Percentiles rank a stretch among this genome's conserved stretches.
Evolutionary conservation across 2,888 invertebrate species (phyloP).

Genomic region (Erebia ligea): DNA sequence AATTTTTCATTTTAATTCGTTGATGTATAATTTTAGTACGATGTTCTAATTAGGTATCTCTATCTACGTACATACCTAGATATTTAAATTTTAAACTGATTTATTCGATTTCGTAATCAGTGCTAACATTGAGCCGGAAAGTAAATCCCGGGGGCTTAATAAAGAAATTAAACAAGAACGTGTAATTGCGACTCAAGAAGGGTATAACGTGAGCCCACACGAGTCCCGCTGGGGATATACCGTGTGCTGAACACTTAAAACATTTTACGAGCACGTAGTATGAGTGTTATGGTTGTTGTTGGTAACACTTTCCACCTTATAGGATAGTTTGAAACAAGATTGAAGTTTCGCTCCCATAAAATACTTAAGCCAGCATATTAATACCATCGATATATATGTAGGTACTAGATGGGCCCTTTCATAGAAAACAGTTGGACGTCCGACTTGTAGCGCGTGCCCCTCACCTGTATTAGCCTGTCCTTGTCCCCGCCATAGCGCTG

Average conservation of each 20-base stretch:
- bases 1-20: too few species aligned
- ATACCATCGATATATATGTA: too few species aligned
- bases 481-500: too few species aligned
- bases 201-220: constrained; percentile 58
- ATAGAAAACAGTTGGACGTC: too few species aligned
- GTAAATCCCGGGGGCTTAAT: constrained; percentile 42
- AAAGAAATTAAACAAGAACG: constrained; percentile 77
- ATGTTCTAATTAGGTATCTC: too few species aligned
- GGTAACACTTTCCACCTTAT: constrained; percentile 62
- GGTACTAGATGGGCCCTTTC: too few species aligned
- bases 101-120: constrained; percentile 9
- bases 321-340: constrained; percentile 57
- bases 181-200: constrained; percentile 68
- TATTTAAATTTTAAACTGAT: neutral
- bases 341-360: neutral
- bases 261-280: constrained; percentile 4
- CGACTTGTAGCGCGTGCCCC: too few species aligned
- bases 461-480: too few species aligned
- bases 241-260: constrained; percentile 51
- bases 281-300: constrained; percentile 73
- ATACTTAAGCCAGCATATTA: constrained; percentile 1
- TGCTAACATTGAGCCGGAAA: neutral
- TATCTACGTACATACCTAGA: too few species aligned
- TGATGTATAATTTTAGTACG: too few species aligned
- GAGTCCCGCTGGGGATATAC: constrained; percentile 60